Evolutionary conservation across 2,888 invertebrate genomes (phyloP).

Genomic region (Lucinisca nassula): DNA sequence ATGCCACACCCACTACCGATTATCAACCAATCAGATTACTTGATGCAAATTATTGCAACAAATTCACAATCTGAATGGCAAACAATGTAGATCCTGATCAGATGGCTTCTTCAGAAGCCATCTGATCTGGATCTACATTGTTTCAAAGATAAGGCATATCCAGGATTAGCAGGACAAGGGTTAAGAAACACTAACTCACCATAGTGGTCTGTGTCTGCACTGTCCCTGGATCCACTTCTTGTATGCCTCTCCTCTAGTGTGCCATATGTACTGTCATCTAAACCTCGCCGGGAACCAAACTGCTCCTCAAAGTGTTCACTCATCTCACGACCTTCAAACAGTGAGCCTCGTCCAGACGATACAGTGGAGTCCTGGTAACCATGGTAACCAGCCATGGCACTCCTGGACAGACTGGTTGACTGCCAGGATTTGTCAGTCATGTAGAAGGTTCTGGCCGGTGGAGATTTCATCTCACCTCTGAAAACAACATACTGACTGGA

Average conservation of each 20-base stretch:
- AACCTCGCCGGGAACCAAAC: conserved; percentile 66
- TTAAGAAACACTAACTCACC: too few species aligned
- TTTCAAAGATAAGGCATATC: too few species aligned
- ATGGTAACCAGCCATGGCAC: conserved; percentile 64
- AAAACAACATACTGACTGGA: neutral
- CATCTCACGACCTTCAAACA: conserved; percentile 76
- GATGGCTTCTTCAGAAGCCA: too few species aligned
- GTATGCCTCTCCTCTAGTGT: conserved; percentile 78
- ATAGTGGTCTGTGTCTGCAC: conserved; percentile 74
- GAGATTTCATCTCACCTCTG: conserved; percentile 73
- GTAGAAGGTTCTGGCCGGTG: conserved; percentile 63
- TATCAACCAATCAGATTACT: too few species aligned
- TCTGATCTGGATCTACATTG: too few species aligned
- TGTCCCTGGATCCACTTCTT: conserved; percentile 79
- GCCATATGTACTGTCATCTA: conserved; percentile 76
- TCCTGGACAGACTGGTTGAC: conserved; percentile 67
- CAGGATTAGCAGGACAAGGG: too few species aligned
- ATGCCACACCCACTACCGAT: too few species aligned
- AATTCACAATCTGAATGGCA: too few species aligned
- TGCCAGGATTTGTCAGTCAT: conserved; percentile 64
- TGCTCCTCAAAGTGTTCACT: conserved; percentile 59
- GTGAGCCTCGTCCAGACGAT: conserved; percentile 80
- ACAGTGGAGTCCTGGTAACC: conserved; percentile 79
- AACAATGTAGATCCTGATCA: too few species aligned
- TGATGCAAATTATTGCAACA: too few species aligned